Evolutionary conservation across 2,888 invertebrate genomes (phyloP).

Genomic region (Archaeoteleia sp.): DNA sequence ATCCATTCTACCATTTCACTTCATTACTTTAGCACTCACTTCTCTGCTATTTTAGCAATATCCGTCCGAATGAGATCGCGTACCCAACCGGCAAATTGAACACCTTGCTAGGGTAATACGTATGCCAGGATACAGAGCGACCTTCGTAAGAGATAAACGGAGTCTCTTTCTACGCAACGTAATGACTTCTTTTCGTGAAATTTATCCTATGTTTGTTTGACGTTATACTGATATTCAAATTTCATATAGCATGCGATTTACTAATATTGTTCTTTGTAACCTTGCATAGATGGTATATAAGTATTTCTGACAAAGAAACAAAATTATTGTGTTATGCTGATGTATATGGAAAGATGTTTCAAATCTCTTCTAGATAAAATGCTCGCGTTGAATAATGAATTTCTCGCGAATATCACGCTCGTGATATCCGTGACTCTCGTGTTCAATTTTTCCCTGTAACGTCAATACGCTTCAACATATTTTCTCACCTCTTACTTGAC

Average conservation of each 20-base stretch:
- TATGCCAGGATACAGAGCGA: conserved; percentile 41
- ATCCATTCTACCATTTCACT: conserved; percentile 52
- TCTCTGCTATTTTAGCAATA: conserved; percentile 55
- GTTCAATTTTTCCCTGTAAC: conserved; percentile 30
- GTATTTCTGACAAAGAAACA: too few relatives aligned
- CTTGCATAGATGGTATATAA: too few relatives aligned
- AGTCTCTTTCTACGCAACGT: conserved; percentile 19
- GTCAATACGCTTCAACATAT: conserved; percentile 30
- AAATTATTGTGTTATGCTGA: conserved; percentile 1
- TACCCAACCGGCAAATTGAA: conserved; percentile 67
- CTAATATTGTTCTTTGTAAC: too few relatives aligned
- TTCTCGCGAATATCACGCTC: conserved; percentile 24
- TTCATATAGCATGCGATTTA: too few relatives aligned
- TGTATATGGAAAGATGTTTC: neutral
- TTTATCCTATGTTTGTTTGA: too few relatives aligned
- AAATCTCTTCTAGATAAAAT: neutral
- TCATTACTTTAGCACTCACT: conserved; percentile 49
- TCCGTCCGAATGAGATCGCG: conserved; percentile 54
- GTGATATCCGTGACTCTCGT: conserved; percentile 9
- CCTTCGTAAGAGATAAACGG: conserved; percentile 56
- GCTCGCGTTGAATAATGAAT: conserved; percentile 20
- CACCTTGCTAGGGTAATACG: conserved; percentile 57
- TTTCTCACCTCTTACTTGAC: conserved; percentile 30
- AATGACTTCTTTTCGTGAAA: conserved; percentile 39
- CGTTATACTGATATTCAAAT: too few relatives aligned